Base-by-base conservation (phyloP, 2,113 vertebrate genomes). In the Hippolais icterina region DNA sequence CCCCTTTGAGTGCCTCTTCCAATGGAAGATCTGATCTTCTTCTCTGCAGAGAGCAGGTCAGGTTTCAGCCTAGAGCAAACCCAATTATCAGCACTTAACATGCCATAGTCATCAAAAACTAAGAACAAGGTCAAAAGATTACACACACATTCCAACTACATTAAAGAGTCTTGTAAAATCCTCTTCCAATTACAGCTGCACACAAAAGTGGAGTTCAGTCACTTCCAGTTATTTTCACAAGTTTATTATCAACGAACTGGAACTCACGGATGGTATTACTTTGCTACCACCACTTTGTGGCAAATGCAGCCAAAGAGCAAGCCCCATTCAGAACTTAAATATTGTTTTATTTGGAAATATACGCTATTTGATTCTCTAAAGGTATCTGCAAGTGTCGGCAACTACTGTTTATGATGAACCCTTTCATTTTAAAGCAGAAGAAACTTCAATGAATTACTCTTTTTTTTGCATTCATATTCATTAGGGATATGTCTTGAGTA, bases 31-130 rank as follows among this genome's bases (percentile, higher is more conserved):
- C 49, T 69, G 70, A 89, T 61, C 37, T 66, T 78, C 64, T 68
- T 54, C 52, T 95, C 57, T 92, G 35, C 42, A 59, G n/a, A 66
- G 42, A 78, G 53, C 22, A 88, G 93, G 79, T 95, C 92, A 81
- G 79, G 64, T 94, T 97, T 96, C 93, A 92, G 85, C 83, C 93
- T 52, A 77, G 13, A 91, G 92, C 75, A 95, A 93, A 86, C 56
- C 52, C 31, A 93, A 87, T 93, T 95, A 97, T 52, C 83, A 88
- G 76, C 79, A 94, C 52, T 93, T 93, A 96, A 86, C 87, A 90
- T 90, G 71, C 75, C 68, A 44, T 1, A 81, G 79, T 88, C 78
- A 86, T 77, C 82, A 95, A 94, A 94, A 95, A 71, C n/a, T 49
- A 88, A 52, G 60, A 66, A 71, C 33, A 71, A 86, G 71, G 91